A percentile compares a stretch with the other conserved stretches of the same genome.
phyloP scores from a whole-genome alignment of 2,797 vertebrate genomes.

The Limosa lapponica region DNA sequence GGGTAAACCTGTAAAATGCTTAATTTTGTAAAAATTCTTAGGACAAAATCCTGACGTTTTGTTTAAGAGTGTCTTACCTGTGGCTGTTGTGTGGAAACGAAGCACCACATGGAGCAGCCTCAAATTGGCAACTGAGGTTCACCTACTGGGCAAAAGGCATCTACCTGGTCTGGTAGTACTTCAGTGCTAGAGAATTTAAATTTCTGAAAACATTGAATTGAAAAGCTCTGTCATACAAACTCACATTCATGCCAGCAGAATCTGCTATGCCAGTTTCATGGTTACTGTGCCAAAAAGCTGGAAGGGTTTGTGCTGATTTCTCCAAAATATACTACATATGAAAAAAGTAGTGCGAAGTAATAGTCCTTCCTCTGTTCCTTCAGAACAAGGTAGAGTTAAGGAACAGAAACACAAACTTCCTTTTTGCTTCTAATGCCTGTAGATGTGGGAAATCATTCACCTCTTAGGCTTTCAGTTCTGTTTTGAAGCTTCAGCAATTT shows the following conservation, averaged over 20 bases:
- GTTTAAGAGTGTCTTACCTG: background rate
- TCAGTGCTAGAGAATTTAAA: background rate
- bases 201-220: background rate
- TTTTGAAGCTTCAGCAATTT: constrained; percentile 19
- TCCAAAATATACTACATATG: background rate
- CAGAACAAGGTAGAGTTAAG: background rate
- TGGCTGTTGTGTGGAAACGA: background rate
- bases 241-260: background rate
- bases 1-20: background rate
- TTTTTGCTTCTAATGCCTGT: background rate
- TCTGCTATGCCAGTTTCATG: rapidly evolving
- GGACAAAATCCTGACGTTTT: background rate
- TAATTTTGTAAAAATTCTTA: background rate
- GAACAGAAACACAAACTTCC: background rate
- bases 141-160: background rate
- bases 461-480: background rate
- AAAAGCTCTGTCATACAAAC: background rate
- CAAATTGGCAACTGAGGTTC: background rate
- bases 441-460: background rate
- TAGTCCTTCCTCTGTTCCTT: background rate
- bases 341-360: background rate
- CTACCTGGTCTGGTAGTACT: background rate
- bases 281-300: background rate
- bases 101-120: background rate
- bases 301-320: background rate